Evolutionary conservation across 2,888 invertebrate genomes (phyloP).

Genomic region (Temnothorax rugatulus): DNA sequence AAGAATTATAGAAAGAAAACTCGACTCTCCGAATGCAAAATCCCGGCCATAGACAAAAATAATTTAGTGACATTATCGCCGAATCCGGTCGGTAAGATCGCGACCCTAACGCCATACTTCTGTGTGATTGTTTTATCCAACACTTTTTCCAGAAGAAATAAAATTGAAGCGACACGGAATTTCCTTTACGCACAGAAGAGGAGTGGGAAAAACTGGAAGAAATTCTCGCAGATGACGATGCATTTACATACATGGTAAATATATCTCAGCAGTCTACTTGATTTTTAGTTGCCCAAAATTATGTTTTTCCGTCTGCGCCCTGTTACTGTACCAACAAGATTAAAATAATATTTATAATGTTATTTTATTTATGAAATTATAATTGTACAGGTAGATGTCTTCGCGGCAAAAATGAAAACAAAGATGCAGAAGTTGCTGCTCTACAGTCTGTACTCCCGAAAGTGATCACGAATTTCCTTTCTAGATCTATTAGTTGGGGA

Average conservation of each 20-base stretch:
- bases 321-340: neutral
- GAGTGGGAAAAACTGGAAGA: neutral
- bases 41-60: no score
- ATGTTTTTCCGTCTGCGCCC: neutral
- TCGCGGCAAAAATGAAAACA: neutral
- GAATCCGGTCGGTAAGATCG: no score
- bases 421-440: conserved; percentile 17
- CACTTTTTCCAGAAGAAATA: no score
- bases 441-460: neutral
- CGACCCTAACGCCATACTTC: no score
- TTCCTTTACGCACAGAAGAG: conserved; percentile 12
- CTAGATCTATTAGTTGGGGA: conserved; percentile 21
- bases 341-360: neutral
- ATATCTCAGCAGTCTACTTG: neutral
- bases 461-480: conserved; percentile 4
- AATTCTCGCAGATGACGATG: neutral
- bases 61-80: no score
- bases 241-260: conserved; percentile 11
- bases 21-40: no score
- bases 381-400: conserved; percentile 11
- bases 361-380: neutral
- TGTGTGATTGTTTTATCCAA: no score
- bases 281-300: conserved; percentile 18
- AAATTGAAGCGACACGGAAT: neutral
- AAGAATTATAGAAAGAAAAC: no score